These are phyloP conservation scores for Cosmorhoe ocellata DNA, from an alignment of 2,888 invertebrate species.

Conservation along the genomic window DNA sequence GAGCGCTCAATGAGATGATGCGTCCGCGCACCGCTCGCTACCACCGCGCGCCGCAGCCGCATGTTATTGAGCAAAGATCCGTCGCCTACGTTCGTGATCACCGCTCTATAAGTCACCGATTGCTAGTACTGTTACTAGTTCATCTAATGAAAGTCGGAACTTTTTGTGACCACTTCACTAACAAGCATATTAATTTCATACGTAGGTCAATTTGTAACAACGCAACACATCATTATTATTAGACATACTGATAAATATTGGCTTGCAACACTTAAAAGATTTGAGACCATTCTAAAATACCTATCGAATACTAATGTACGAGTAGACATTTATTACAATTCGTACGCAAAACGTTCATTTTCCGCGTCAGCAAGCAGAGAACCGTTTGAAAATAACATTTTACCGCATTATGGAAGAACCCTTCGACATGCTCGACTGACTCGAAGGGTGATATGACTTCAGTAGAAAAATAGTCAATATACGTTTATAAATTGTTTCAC, in stretches of 20 bases:
- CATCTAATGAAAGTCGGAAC: slow-evolving; percentile 1
- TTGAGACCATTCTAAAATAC: slow-evolving; percentile 21
- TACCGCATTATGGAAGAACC: slow-evolving; percentile 66
- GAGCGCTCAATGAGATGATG: slow-evolving; percentile 81
- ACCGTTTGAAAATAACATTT: slow-evolving; percentile 68
- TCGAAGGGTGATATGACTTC: slow-evolving; percentile 54
- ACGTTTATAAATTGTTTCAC: slow-evolving; percentile 48
- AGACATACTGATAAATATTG: no score
- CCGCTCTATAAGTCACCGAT: slow-evolving; percentile 37
- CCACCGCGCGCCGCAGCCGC: slow-evolving; percentile 43
- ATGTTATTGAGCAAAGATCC: slow-evolving; percentile 79
- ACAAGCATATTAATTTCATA: background rate
- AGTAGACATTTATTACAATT: slow-evolving; percentile 23
- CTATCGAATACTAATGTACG: slow-evolving; percentile 36
- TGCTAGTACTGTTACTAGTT: slow-evolving; percentile 16
- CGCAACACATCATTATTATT: background rate
- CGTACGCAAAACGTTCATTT: slow-evolving; percentile 59
- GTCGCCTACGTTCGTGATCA: slow-evolving; percentile 77
- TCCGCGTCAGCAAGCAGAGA: slow-evolving; percentile 55
- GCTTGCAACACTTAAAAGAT: no score
- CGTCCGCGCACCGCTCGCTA: slow-evolving; percentile 57
- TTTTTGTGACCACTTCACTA: background rate
- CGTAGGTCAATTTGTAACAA: slow-evolving; percentile 2
- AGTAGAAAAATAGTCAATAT: slow-evolving; percentile 50
- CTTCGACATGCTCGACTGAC: slow-evolving; percentile 56